Base-by-base conservation (phyloP, 30 jellyfish, hydroid and myxozoan genomes). In the Rhopilema esculentum region DNA sequence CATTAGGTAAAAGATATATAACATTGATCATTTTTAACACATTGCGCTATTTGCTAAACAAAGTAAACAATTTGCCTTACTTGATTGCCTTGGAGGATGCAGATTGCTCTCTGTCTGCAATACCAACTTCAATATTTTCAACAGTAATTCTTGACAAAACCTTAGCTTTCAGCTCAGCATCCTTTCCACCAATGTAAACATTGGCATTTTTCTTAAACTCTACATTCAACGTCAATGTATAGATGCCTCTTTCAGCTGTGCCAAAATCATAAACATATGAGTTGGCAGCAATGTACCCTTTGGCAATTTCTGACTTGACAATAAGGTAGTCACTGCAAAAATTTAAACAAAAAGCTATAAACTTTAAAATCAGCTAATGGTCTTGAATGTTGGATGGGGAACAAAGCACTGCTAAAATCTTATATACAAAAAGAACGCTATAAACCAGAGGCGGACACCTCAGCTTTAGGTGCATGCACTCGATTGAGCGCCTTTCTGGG, bases 241-340 rank as follows among this genome's bases (percentile, higher is more conserved):
- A 90, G 89, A 94, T 89, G 40, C 99, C 99, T 27, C 97, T 91
- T 26, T 77, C 73, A 4, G 89, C 79, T 26, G 94, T 75, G 92
- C 79, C 89, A 31, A 94, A 73, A 33, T 94, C 97, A 65, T 89
- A 62, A 50, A 75, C 74, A 69, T 65, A 72, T 12, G 99, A 30
- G 80, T 94, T 89, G 26, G 99, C 99, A 79, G 97, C 97, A 75
- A 89, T 71, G 91, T 94, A 94, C 52, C 97, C 99, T 78, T 93
- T 85, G 26, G 97, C 99, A 72, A 94, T 92, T 0, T 89, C 97
- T 4, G 97, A 91, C 29, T 88, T 97, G 25, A 94, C 74, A n/a
- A 89, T 68, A 29, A 94, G 82, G 91, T 73, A 80, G 79, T 94
- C 99, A 61, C 96, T 87, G 73, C 23, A 77, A 33, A 49, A 27